Evolutionary conservation across 2,888 invertebrate species (phyloP), one percentile per base, ranked within the genome.

Genomic region (Habroteleia sp.): DNA sequence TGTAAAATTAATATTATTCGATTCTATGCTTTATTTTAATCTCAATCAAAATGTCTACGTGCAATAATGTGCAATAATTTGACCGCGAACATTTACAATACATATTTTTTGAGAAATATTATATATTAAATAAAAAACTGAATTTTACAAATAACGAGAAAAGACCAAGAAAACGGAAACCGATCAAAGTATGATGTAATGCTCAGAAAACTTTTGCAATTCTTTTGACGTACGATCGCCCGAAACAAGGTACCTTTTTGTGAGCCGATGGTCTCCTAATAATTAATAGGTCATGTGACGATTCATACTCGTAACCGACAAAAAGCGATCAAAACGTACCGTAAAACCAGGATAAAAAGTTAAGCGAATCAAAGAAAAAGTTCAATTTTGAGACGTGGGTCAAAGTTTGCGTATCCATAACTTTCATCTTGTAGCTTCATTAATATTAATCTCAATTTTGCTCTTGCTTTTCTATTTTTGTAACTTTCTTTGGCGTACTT

Each of bases 381-480:
- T 63, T 68, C 2, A 41, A 35, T 50, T 58, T 54, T 46, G 39
- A 41, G 8, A 13, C 56, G 46, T 33, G 42, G 69, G 52, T 69
- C 60, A 69, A 58, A 69, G 69, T 44, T 58, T 35, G 50, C 60
- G 42, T 60, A 48, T 52, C 29, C 60, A 60, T 60, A 60, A 69
- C 69, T 69, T 60, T 60, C 39, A 31, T 29, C 31, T 48, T 25
- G 46, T 20, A 48, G 48, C 27, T 52, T 69, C 60, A 69, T 69
- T 52, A 68, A 69, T 69, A 69, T 69, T 60, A 69, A 69, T 69
- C 69, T 23, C 50, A 52, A 69, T 69, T 69, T 60, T 69, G 37
- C 60, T 69, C 54, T 44, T 27, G 37, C 48, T 56, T 46, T 68
- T 68, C 39, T 37, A 39, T 66, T 68, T 58, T 46, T 58, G 7